Evolutionary conservation across 2,113 vertebrate genomes (phyloP), one percentile per base, ranked within the genome.

Genomic region (Atrichornis clamosus): DNA sequence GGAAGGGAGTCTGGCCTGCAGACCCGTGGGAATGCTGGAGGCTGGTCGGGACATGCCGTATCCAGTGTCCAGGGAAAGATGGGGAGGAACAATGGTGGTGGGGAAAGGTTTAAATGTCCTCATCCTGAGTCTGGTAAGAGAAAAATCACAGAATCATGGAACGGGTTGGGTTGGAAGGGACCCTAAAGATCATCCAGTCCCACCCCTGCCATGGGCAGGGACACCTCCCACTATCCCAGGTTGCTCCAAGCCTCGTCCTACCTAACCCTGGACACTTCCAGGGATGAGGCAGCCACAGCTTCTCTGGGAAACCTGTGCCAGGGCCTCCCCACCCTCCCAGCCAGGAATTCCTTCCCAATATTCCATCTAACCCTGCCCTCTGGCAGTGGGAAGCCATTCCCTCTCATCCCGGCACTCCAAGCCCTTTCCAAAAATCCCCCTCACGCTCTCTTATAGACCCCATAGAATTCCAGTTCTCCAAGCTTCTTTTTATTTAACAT

Each of bases 61-160:
- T 44, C 53, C 56, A 13, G 41, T 42, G 21, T 21, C 15, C 18
- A 20, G 15, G 58, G 59, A 52, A 58, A 58, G 47, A 27, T 1
- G 1, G 11, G 30, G 11, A 50, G 33, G 33, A 77, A 24, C 11
- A 13, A 15, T 1, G 11, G 5, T 44, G 0, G 14, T 3, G 41
- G n/a, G 41, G 35, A 75, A 53, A 63, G 42, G 62, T 52, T 76
- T 55, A 8, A 15, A 30, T 58, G 18, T 53, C n/a, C 58, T 6
- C 22, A 21, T 37, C 27, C 26, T 32, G 20, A 8, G 5, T 55
- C 17, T 89, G 73, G 30, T 46, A 68, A 63, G 64, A 39, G 65
- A 64, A 72, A 65, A 59, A 46, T 46, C 28, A 22, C 22, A 11
- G 28, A 46, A 32, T 22, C 2, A 0, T 65, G 63, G 50, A 32